These are phyloP conservation scores for Sinosuthora webbiana DNA, from an alignment of 2,113 vertebrate genomes.

Conservation along the genomic window DNA sequence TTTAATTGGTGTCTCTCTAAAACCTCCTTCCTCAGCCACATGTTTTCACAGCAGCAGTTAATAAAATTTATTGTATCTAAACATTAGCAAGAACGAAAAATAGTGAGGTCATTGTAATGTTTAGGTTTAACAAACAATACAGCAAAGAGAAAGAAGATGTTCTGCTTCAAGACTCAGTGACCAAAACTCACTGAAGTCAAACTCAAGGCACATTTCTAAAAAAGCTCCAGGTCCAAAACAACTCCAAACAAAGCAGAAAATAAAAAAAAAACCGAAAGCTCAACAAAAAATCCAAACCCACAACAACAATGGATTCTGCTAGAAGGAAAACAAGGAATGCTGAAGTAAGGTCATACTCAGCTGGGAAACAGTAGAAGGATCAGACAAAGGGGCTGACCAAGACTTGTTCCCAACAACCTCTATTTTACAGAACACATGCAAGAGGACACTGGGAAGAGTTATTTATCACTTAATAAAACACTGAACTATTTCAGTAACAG, in stretches of 20 bases:
- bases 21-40: background rate
- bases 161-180: background rate
- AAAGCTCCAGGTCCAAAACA: background rate
- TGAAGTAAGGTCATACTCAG: background rate
- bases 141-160: background rate
- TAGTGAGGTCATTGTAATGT: background rate
- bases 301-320: background rate
- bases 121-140: background rate
- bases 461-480: background rate
- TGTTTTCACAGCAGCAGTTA: background rate
- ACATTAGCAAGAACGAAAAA: background rate
- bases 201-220: background rate
- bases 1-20: background rate
- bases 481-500: background rate
- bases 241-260: background rate
- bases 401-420: background rate
- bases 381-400: background rate
- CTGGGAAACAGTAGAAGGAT: background rate
- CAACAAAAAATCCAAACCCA: background rate
- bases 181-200: background rate
- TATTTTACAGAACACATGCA: background rate
- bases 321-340: background rate
- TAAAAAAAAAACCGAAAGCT: background rate
- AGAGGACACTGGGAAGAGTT: background rate
- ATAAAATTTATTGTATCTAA: background rate